Evolutionary conservation across 2,113 vertebrate genomes (phyloP), one percentile per base, ranked within the genome.

Genomic region (Mastomys natalensis): DNA sequence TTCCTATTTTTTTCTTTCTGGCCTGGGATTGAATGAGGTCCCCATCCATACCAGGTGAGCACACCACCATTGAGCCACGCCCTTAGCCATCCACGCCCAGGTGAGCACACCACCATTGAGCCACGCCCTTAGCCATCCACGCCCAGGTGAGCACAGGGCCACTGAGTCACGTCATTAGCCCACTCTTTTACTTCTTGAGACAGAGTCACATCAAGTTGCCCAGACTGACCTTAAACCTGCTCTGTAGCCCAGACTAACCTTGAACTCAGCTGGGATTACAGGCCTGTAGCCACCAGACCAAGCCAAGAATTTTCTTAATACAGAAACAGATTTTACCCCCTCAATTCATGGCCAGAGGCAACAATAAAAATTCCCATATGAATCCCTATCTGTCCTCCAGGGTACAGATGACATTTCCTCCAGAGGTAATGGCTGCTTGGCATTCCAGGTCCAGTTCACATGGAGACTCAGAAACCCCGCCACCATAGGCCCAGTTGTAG

Each of bases 231-330:
- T 60, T 60, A 60, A 40, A 60, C n/a, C 11, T 60, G 21, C n/a
- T 62, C 81, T 84, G 55, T 62, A 29, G 55, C 21, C 55, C 81
- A 84, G 58, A 5, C 17, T 87, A 68, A 45, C 43, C 85, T n/a
- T 87, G 85, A 53, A 53, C 64, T 70, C 51, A 70, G 85, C 43
- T 87, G 45, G 45, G 19, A 87, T n/a, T 51, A 24, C 26, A 87
- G 31, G 43, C 45, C 29, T 70, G 45, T n/a, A 45, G 13, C 19
- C 31, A 87, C 45, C 19, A 87, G 85, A 21, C 31, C 85, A 51
- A n/a, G 64, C 21, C 85, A 74, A 45, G 16, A 89, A 6, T 89
- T 88, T 80, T 85, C 80, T 92, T 81, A 87, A 88, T 19, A 9
- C 15, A 45, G 68, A 84, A 94, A 48, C 21, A 82, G 31, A 29